Evolutionary conservation across 2,888 invertebrate genomes (phyloP).

Genomic region (Elegia similella): DNA sequence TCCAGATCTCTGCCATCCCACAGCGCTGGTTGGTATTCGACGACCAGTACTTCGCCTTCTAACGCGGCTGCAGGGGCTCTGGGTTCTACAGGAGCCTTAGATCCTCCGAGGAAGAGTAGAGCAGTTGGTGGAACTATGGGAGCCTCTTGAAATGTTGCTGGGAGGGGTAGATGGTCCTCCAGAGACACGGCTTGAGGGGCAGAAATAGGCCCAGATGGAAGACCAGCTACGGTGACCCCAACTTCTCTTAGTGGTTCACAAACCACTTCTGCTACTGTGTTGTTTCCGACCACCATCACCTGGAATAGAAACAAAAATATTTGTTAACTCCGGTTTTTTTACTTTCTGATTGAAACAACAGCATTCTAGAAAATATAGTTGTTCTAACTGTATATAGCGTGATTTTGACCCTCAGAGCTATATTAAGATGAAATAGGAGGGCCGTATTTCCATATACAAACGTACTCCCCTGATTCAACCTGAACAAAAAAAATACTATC

Average conservation of each 20-base stretch:
- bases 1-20: constrained; percentile 80
- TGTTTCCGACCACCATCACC: constrained; percentile 67
- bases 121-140: constrained; percentile 61
- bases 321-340: background rate
- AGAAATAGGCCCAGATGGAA: constrained; percentile 63
- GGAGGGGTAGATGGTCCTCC: constrained; percentile 52
- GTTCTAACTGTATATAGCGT: no score
- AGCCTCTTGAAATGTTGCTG: constrained; percentile 41
- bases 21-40: constrained; percentile 79
- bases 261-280: constrained; percentile 70
- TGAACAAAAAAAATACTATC: no score
- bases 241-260: constrained; percentile 70
- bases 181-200: constrained; percentile 56
- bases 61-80: constrained; percentile 79
- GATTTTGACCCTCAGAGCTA: no score
- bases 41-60: constrained; percentile 84
- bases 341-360: no score
- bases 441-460: no score
- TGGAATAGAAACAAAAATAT: constrained; percentile 38
- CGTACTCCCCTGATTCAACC: no score
- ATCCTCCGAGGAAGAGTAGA: constrained; percentile 82
- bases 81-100: constrained; percentile 83
- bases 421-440: no score
- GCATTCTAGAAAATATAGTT: no score
- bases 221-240: constrained; percentile 62